Percentiles rank a stretch among this genome's conserved stretches.
These are phyloP conservation scores for Otolemur crassicaudatus DNA, from an alignment of 2,797 vertebrate genomes.

Conservation along the genomic window DNA sequence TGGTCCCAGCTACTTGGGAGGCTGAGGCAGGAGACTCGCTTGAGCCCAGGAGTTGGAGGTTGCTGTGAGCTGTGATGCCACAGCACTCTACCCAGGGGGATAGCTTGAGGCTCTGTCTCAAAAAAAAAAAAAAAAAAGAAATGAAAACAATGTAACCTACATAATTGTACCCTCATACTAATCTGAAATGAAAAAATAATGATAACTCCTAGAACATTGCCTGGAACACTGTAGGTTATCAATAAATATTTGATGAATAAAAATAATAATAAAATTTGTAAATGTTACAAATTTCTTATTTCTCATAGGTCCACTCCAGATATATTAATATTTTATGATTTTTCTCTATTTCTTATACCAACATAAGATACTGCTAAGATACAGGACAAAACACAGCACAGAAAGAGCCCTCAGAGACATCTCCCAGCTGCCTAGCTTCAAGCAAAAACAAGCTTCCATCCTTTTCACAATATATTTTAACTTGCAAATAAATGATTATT, in stretches of 20 bases:
- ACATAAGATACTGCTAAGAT: not conserved
- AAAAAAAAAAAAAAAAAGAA: no score
- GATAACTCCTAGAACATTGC: not conserved
- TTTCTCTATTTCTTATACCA: not conserved
- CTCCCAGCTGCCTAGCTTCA: not conserved
- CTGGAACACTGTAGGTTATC: not conserved
- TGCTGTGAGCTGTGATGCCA: no score
- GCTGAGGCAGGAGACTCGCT: no score
- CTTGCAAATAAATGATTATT: slow-evolving; percentile 59
- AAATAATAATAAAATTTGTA: not conserved
- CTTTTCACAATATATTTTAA: slow-evolving; percentile 54
- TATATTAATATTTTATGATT: not conserved
- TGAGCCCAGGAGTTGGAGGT: no score
- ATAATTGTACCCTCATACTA: no score
- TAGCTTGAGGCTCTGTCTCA: no score
- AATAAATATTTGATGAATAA: slow-evolving; percentile 10
- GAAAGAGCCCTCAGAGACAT: not conserved
- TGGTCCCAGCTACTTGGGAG: no score
- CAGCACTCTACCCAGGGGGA: no score
- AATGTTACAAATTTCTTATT: not conserved
- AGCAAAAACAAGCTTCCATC: not conserved
- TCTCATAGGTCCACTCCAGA: not conserved
- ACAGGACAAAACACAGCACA: not conserved
- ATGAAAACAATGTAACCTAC: no score
- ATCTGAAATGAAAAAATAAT: not conserved